Evolutionary conservation across 1,140 invertebrate species (phyloP), one percentile per base, ranked within the genome.

Genomic region (Dreissena rostriformis): DNA sequence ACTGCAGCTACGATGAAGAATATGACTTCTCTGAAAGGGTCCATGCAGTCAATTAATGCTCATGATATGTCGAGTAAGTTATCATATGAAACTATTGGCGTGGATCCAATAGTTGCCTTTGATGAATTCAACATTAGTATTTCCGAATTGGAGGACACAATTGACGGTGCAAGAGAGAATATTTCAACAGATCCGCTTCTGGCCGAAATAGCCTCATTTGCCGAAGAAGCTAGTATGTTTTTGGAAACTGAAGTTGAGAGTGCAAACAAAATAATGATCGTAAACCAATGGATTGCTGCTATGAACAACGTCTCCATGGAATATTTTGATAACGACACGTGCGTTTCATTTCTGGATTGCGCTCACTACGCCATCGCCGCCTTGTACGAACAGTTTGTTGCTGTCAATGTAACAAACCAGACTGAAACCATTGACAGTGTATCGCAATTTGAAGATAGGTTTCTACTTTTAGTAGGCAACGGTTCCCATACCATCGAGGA

Each of bases 271-370:
- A 52, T 81, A n/a, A 26, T 65, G 24, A n/a, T 73, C 12, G 15
- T 81, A 12, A 73, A 53, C 57, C 70, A 73, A 15, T 81, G 79
- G 79, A 19, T 81, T 28, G 5, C 26, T 15, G 68, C 19, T 11
- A 81, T 81, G 79, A 49, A 81, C 39, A 66, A 81, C 26, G 17
- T 71, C 11, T 28, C 79, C 12, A 4, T 12, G 14, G 39, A 81
- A 49, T 81, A 65, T 66, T 73, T 73, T 66, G 53, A 22, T 12
- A 22, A 72, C 10, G 61, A 72, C 7, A 52, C 17, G n/a, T 81
- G 79, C 22, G 19, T 73, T 11, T 63, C 68, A 6, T 81, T 81
- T 52, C 52, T 63, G 15, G 79, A 81, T 39, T 81, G 79, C 52
- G 39, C 61, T 4, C 70, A 73, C 53, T 73, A 61, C 65, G 26